These are phyloP conservation scores for Hippasteria phrygiana DNA, from an alignment of 53 echinoderm and acorn worm genomes.

Conservation along the genomic window DNA sequence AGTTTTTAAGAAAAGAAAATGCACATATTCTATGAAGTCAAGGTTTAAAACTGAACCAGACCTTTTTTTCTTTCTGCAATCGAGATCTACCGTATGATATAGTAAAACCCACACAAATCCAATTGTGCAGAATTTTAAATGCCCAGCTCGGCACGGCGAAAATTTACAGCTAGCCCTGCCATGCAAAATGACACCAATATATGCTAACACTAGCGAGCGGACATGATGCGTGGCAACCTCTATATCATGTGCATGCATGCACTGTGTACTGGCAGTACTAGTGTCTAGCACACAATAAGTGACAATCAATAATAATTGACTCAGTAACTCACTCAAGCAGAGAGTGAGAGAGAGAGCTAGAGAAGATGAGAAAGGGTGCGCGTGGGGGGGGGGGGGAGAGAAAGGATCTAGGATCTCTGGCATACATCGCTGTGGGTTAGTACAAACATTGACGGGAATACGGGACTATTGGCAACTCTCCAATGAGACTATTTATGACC, in stretches of 20 bases:
- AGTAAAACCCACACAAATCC: no score
- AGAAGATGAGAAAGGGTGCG: no score
- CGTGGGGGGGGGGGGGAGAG: neutral
- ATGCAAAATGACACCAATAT: no score
- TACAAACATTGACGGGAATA: conserved; percentile 25
- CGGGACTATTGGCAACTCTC: conserved; percentile 2
- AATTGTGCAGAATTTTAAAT: no score
- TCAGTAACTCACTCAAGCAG: conserved; percentile 51
- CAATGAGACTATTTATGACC: conserved; percentile 8
- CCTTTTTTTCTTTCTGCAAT: no score
- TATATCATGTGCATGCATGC: conserved; percentile 8
- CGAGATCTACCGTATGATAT: no score
- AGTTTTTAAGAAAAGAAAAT: no score
- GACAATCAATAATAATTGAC: conserved; percentile 67
- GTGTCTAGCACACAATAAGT: conserved; percentile 40
- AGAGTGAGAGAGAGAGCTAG: neutral
- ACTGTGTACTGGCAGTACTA: neutral
- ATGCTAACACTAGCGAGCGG: no score
- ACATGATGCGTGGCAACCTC: neutral
- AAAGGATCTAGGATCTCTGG: neutral
- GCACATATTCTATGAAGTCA: no score
- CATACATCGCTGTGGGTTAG: conserved; percentile 18
- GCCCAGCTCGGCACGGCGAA: no score
- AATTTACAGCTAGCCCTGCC: no score
- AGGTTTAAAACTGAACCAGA: no score